Evolutionary conservation across 2,888 invertebrate genomes (phyloP).

Genomic region (Autographa pulchrina): DNA sequence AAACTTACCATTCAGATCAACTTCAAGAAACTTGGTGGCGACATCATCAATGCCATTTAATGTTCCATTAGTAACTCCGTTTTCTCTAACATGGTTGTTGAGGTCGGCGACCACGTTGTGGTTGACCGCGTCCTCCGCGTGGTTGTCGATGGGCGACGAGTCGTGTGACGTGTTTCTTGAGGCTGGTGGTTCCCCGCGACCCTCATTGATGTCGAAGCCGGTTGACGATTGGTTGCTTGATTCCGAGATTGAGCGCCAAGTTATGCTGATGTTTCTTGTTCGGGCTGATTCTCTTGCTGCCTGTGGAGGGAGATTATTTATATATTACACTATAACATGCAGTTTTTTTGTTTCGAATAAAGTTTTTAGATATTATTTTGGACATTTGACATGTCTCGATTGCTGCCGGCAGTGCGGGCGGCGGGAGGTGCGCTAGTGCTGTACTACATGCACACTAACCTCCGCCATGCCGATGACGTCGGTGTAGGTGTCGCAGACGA

Average conservation of each 20-base stretch:
- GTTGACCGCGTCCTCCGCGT: conserved; percentile 66
- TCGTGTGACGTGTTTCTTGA: conserved; percentile 63
- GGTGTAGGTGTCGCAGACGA: conserved; percentile 76
- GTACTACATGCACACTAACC: conserved; percentile 62
- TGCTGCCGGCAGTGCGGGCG: too few relatives aligned
- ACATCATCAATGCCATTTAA: conserved; percentile 74
- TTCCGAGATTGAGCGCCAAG: conserved; percentile 86
- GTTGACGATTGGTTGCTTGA: conserved; percentile 85
- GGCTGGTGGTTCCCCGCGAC: conserved; percentile 60
- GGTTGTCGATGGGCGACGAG: conserved; percentile 67
- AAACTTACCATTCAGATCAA: conserved; percentile 82
- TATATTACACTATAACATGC: background rate
- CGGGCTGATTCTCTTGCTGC: conserved; percentile 76
- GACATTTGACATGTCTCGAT: too few relatives aligned
- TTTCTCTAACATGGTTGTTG: conserved; percentile 60
- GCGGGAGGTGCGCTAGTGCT: too few relatives aligned
- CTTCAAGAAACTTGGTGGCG: conserved; percentile 80
- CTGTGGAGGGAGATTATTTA: conserved; percentile 55
- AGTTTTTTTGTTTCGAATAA: too few relatives aligned
- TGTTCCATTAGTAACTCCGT: conserved; percentile 63
- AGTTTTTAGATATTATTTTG: too few relatives aligned
- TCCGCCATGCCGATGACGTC: conserved; percentile 80
- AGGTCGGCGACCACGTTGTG: conserved; percentile 60
- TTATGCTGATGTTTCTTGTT: conserved; percentile 84
- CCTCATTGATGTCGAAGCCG: conserved; percentile 76